These are phyloP conservation scores for Pampus argenteus DNA, from an alignment of 2,797 vertebrate species.

Conservation along the genomic window DNA sequence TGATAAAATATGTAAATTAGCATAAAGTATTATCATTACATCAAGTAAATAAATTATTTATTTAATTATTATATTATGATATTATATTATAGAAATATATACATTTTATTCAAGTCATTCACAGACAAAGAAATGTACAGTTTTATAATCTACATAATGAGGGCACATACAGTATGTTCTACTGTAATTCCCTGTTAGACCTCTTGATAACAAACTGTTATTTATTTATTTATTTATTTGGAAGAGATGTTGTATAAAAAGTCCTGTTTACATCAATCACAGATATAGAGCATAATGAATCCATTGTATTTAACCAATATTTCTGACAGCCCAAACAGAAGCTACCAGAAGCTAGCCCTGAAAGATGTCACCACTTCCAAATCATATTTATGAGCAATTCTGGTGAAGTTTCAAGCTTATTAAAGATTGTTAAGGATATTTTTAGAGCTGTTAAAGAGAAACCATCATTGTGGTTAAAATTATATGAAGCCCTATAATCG, in stretches of 20 bases:
- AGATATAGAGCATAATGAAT: no score
- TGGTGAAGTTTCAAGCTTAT: not conserved
- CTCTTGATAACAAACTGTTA: not conserved
- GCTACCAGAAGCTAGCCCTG: not conserved
- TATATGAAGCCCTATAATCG: slow-evolving; percentile 6
- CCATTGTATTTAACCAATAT: not conserved
- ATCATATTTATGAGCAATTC: no score
- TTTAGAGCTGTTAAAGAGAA: not conserved
- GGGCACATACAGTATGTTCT: no score
- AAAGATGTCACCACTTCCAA: no score
- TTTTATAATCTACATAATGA: not conserved
- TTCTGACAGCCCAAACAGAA: not conserved
- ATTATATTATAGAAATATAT: no score
- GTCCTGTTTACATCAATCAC: no score
- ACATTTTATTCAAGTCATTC: not conserved
- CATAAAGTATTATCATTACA: not conserved
- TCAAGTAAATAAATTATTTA: not conserved
- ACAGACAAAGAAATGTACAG: not conserved
- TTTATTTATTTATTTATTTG: no score
- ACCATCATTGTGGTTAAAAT: not conserved
- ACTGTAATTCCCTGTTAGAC: not conserved
- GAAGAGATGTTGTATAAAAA: no score
- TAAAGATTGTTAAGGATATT: not conserved
- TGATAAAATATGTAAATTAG: no score
- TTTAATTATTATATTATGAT: no score